Evolutionary conservation across 1,140 invertebrate species (phyloP).

Genomic region (Philotrypesis tridentata): DNA sequence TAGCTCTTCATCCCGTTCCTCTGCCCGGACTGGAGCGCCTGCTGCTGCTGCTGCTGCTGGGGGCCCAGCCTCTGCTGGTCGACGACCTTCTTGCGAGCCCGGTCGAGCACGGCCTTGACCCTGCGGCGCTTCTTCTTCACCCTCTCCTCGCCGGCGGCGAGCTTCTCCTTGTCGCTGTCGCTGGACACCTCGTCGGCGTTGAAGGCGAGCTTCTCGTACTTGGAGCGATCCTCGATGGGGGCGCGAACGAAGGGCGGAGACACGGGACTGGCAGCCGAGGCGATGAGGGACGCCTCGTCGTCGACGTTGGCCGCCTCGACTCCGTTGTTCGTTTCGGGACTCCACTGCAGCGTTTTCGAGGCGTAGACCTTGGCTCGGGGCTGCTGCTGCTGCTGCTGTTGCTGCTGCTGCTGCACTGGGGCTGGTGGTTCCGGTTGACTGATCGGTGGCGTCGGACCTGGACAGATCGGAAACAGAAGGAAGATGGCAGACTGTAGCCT

Average conservation of each 20-base stretch:
- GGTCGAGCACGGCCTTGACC: slow-evolving; percentile 62
- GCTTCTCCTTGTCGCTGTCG: slow-evolving; percentile 73
- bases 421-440: background rate
- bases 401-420: background rate
- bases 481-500: slow-evolving; percentile 1
- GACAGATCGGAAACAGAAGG: slow-evolving; percentile 36
- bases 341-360: slow-evolving; percentile 58
- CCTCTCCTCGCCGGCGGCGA: slow-evolving; percentile 57
- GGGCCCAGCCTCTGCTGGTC: slow-evolving; percentile 8
- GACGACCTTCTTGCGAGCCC: slow-evolving; percentile 59
- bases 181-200: slow-evolving; percentile 77
- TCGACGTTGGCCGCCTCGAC: slow-evolving; percentile 55
- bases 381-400: background rate
- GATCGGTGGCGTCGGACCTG: slow-evolving; percentile 13
- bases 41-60: slow-evolving; percentile 14
- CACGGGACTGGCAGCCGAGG: slow-evolving; percentile 62
- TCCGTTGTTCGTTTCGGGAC: slow-evolving; percentile 36
- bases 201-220: slow-evolving; percentile 84
- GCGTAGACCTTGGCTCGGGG: background rate
- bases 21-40: background rate
- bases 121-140: slow-evolving; percentile 66
- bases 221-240: slow-evolving; percentile 83
- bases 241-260: slow-evolving; percentile 77
- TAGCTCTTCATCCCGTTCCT: slow-evolving; percentile 58
- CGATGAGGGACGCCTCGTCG: slow-evolving; percentile 63